Base-by-base conservation (phyloP, 2,888 invertebrate species). In the Erebia palarica region DNA sequence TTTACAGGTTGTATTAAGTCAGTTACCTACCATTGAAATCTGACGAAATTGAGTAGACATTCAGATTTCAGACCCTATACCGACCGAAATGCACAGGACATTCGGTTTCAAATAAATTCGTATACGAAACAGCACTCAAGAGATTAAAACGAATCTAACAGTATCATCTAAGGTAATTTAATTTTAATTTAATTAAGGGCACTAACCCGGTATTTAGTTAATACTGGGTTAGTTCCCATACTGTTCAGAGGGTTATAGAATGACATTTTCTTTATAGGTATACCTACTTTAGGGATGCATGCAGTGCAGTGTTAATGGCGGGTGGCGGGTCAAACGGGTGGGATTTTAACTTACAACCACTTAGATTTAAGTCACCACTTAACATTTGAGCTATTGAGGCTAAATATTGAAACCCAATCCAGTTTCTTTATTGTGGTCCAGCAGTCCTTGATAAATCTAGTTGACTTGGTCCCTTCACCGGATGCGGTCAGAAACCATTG, bases 91-190 rank as follows among this genome's bases (percentile, higher is more conserved):
- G 16, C 3, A 27, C 16, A 18, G 16, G 13, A 14, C 13, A 42
- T 65, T 53, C 51, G 53, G 5, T 36, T 42, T 42, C 53, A 65
- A 51, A 65, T 42, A 55, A 65, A 65, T 42, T 53, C 42, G 8
- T 55, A 42, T 55, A 53, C 21, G 55, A 53, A 64, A 51, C 27
- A 3, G 64, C 64, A 65, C 65, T 65, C 65, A 55, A 42, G 65
- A 65, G 42, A 65, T 65, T 65, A 65, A 55, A 65, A 55, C 18
- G 55, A 10, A 65, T 42, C 42, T 44, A 55, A 55, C 42, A 42
- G 42, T 42, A 65, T 64, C 51, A 18, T 63, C 27, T 64, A 51
- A 8, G 13, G 18, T 58, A 47, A 10, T 47, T 11, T 47, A 47
- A 11, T 47, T 2, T 21, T 21, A n/a, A n/a, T n/a, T n/a, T n/a